Percentiles rank a stretch among this genome's conserved stretches.
phyloP scores from a whole-genome alignment of 1,140 invertebrate genomes.

The Octopus sinensis region DNA sequence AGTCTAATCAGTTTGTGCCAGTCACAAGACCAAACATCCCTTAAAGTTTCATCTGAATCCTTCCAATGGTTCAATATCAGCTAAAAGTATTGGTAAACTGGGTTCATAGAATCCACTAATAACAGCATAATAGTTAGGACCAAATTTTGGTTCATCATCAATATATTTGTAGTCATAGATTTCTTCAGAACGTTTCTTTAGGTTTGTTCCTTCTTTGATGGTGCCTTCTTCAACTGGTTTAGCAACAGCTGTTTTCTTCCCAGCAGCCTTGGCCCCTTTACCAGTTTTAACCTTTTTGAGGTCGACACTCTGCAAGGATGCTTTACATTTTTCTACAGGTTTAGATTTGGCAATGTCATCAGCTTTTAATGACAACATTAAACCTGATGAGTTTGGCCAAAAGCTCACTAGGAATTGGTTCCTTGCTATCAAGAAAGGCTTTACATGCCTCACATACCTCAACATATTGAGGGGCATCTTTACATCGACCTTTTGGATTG shows the following conservation, averaged over 20 bases:
- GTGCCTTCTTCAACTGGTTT: conserved; percentile 52
- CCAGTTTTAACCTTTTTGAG: not conserved
- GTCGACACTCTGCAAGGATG: conserved; percentile 33
- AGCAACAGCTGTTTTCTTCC: conserved; percentile 47
- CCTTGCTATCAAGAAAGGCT: conserved; percentile 46
- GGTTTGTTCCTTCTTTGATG: conserved; percentile 52
- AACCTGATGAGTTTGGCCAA: conserved; percentile 54
- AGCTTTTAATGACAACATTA: conserved; percentile 48
- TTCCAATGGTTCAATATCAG: too few relatives aligned
- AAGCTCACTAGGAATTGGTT: conserved; percentile 49
- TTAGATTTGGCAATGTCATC: conserved; percentile 31
- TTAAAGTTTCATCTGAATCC: too few relatives aligned
- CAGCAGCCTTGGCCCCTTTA: conserved; percentile 26
- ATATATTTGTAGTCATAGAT: conserved; percentile 53
- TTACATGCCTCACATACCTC: conserved; percentile 55
- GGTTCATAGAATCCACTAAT: too few relatives aligned
- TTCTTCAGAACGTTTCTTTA: conserved; percentile 56
- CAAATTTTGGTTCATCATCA: too few relatives aligned
- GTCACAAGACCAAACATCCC: too few relatives aligned
- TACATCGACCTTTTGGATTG: conserved; percentile 52
- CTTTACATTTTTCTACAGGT: too few relatives aligned
- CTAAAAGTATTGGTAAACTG: too few relatives aligned
- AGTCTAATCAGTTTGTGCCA: too few relatives aligned
- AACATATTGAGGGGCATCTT: conserved; percentile 47
- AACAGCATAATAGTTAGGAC: too few relatives aligned